phyloP scores from a whole-genome alignment of 2,888 invertebrate species.

The Leptinotarsa tumamoca region DNA sequence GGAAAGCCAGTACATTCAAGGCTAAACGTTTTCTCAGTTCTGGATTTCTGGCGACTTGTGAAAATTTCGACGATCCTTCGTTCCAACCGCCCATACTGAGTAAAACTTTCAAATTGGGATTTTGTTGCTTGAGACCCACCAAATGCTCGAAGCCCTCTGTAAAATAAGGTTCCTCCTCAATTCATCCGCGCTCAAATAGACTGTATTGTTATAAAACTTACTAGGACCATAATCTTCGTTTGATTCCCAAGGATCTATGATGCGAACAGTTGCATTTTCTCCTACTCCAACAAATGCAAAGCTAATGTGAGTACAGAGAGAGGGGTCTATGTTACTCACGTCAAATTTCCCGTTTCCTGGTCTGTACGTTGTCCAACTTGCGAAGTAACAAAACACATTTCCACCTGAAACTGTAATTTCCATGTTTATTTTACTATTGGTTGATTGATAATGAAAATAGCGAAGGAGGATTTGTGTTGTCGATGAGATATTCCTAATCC shows the following conservation, averaged over 20 bases:
- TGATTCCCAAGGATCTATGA: conserved; percentile 55
- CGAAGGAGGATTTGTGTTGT: too few species aligned
- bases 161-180: neutral
- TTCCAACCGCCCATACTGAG: conserved; percentile 78
- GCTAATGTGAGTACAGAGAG: conserved; percentile 56
- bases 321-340: conserved; percentile 51
- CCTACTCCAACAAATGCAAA: conserved; percentile 56
- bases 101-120: conserved; percentile 70
- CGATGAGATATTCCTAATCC: too few species aligned
- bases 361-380: conserved; percentile 56
- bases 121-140: conserved; percentile 54
- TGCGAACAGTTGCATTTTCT: conserved; percentile 44
- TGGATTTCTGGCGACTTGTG: conserved; percentile 67
- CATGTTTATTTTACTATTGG: too few species aligned
- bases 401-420: conserved; percentile 35
- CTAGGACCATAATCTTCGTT: conserved; percentile 45
- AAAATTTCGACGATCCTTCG: conserved; percentile 66
- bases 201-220: neutral
- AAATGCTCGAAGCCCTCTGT: conserved; percentile 31
- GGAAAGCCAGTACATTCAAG: conserved; percentile 35
- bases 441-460: too few species aligned
- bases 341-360: conserved; percentile 54
- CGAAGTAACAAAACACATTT: conserved; percentile 42
- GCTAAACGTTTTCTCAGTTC: conserved; percentile 30
- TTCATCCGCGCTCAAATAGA: neutral